Conservation (phyloP, 2,113 vertebrate species). For the Catagonus wagneri region DNA sequence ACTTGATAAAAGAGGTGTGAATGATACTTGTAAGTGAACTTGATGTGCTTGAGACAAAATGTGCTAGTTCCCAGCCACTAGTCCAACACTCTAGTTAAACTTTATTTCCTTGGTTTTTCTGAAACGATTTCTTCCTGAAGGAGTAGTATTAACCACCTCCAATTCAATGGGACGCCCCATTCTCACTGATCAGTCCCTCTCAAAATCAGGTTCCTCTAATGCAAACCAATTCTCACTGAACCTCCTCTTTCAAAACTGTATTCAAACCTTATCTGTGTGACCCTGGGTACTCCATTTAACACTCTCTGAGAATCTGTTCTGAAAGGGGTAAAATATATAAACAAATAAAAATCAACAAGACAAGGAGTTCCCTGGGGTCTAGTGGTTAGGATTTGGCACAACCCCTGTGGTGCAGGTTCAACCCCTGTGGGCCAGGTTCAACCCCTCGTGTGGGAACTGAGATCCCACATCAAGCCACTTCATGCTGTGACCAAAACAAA, state of each 20-base stretch:
- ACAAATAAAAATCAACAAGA: background rate
- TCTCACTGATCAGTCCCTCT: background rate
- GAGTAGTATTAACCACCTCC: background rate
- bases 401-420: too few species aligned
- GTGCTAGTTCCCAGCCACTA: background rate
- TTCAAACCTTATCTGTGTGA: background rate
- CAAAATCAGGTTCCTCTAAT: background rate
- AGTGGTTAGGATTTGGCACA: too few species aligned
- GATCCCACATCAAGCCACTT: too few species aligned
- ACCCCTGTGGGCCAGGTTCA: too few species aligned
- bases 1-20: background rate
- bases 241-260: background rate
- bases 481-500: too few species aligned
- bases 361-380: too few species aligned
- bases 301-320: background rate
- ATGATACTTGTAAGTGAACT: slow-evolving; percentile 28
- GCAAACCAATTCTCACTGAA: background rate
- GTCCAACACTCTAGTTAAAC: background rate
- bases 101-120: slow-evolving; percentile 7
- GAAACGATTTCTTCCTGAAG: background rate
- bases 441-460: too few species aligned
- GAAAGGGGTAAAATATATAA: background rate
- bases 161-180: background rate
- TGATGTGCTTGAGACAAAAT: background rate
- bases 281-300: background rate